phyloP scores from a whole-genome alignment of 1,140 invertebrate genomes.

The Helicoverpa zea region DNA sequence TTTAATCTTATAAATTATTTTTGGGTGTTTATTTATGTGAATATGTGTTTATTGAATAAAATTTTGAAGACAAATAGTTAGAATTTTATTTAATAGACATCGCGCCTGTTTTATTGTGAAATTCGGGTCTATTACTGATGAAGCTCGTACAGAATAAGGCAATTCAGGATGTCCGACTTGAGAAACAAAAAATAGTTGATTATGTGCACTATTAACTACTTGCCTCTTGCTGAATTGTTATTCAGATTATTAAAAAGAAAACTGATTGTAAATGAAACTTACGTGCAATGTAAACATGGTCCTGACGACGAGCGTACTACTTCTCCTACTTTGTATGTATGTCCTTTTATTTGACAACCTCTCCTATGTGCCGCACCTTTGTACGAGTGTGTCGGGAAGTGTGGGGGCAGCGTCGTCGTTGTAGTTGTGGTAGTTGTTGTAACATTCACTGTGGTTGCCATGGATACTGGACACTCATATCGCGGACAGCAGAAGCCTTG shows the following conservation, averaged over 20 bases:
- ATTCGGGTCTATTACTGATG: no score
- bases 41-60: no score
- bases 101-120: no score
- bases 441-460: slow-evolving; percentile 92
- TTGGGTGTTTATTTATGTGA: no score
- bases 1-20: no score
- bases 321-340: slow-evolving; percentile 94
- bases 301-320: slow-evolving; percentile 94
- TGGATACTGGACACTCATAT: slow-evolving; percentile 96
- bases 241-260: background rate
- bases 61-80: no score
- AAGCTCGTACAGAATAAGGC: no score
- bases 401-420: slow-evolving; percentile 94
- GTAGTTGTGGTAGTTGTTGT: slow-evolving; percentile 95
- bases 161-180: no score
- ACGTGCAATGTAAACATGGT: slow-evolving; percentile 97
- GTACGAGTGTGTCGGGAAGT: slow-evolving; percentile 92
- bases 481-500: slow-evolving; percentile 97
- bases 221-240: background rate
- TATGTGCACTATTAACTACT: background rate
- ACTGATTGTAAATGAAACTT: slow-evolving; percentile 84
- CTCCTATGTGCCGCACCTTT: slow-evolving; percentile 90
- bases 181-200: no score
- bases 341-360: slow-evolving; percentile 94
- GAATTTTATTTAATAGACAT: no score